Percentiles rank a stretch among this genome's conserved stretches.
Evolutionary conservation across 2,113 vertebrate genomes (phyloP).

Genomic region (Gadus chalcogrammus): DNA sequence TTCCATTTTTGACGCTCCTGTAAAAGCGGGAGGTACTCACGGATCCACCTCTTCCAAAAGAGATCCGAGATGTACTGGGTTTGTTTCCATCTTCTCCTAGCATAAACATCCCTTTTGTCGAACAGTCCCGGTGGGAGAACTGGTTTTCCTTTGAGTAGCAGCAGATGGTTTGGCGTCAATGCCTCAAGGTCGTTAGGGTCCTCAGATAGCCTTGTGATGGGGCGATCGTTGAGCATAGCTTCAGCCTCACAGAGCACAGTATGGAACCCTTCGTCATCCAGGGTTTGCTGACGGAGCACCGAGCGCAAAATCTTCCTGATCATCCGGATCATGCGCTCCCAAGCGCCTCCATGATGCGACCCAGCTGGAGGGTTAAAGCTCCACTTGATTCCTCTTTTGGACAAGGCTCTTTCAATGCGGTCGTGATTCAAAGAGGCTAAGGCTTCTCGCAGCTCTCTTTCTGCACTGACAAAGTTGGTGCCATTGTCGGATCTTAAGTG

Average conservation of each 20-base stretch:
- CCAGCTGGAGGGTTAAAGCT: not conserved
- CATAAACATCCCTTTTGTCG: not conserved
- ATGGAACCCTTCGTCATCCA: not conserved
- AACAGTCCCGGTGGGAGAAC: too few relatives aligned
- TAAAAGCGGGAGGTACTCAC: not conserved
- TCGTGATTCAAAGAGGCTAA: too few relatives aligned
- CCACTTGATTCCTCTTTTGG: not conserved
- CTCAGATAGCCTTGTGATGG: not conserved
- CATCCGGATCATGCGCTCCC: not conserved
- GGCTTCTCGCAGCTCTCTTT: not conserved
- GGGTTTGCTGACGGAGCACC: not conserved
- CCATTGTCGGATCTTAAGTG: too few relatives aligned
- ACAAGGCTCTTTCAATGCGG: not conserved
- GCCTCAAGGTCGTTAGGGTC: too few relatives aligned
- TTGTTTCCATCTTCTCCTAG: too few relatives aligned
- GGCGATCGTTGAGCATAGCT: too few relatives aligned
- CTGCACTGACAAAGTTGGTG: not conserved
- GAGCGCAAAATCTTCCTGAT: not conserved
- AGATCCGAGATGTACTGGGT: too few relatives aligned
- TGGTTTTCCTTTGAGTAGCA: not conserved
- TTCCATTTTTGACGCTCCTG: constrained; percentile 12
- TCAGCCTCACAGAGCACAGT: not conserved
- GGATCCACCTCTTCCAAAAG: too few relatives aligned
- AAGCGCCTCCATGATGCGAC: not conserved
- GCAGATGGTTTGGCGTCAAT: not conserved